phyloP scores from a whole-genome alignment of 2,797 vertebrate species.

The Platyrinchus mystaceus region DNA sequence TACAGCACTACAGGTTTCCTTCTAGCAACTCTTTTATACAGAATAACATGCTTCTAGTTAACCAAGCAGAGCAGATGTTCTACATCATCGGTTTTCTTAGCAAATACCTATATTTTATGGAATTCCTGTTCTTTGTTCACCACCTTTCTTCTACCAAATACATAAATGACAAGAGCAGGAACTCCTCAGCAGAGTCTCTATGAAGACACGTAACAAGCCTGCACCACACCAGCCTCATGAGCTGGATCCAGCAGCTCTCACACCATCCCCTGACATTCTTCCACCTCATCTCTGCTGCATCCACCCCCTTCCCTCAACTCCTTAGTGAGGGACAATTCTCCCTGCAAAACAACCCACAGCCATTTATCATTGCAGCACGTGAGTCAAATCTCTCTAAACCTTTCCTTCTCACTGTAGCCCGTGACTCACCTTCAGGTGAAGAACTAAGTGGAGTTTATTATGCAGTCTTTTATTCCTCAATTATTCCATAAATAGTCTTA shows the following conservation, averaged over 20 bases:
- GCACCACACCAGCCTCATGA: not conserved
- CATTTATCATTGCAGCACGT: not conserved
- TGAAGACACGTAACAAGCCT: not conserved
- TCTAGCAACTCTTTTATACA: not conserved
- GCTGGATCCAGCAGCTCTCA: not conserved
- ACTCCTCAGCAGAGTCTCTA: not conserved
- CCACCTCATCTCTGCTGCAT: not conserved
- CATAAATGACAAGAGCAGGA: not conserved
- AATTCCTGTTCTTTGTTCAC: not conserved
- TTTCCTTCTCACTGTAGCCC: not conserved
- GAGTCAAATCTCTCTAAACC: not conserved
- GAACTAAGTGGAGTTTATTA: not conserved
- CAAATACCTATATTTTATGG: not conserved
- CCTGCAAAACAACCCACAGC: not conserved
- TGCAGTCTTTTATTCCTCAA: not conserved
- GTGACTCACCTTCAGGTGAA: slow-evolving; percentile 34
- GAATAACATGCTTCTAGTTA: not conserved
- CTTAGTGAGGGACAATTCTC: not conserved
- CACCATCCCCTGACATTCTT: not conserved
- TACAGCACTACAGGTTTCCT: not conserved
- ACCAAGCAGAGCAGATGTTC: not conserved
- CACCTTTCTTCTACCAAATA: not conserved
- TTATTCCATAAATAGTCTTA: not conserved
- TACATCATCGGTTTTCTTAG: not conserved
- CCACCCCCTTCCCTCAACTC: not conserved